Base-by-base conservation (phyloP, 2,797 vertebrate genomes). In the Pyrocephalus nanus region DNA sequence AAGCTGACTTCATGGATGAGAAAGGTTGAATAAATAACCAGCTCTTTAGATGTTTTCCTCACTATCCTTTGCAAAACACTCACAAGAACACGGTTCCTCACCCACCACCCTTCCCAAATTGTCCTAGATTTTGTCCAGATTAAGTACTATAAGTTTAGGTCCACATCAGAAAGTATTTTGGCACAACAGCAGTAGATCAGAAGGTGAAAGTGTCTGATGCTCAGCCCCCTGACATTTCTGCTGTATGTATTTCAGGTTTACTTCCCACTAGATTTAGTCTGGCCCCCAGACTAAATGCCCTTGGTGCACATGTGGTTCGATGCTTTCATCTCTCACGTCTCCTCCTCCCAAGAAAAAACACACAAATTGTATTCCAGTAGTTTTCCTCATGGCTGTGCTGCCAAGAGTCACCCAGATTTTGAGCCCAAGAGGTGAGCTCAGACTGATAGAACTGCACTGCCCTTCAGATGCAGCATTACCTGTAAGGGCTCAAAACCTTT, bases 1-100 rank as follows among this genome's bases (percentile, higher is more conserved):
- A 86, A 79, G 17, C 57, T 72, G 73, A 73, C 7, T 1, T 88
- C 40, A 32, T 36, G 12, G 10, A 70, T 30, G 38, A 90, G 48
- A 86, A 76, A 84, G 45, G 25, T 5, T 72, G 85, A 86, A 93
- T 91, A 74, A 92, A 90, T 58, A 80, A 72, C 36, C 58, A 92
- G 19, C 38, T 85, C 77, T 91, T 95, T 34, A 66, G 47, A 34
- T 21, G 48, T 51, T 96, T 79, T 85, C 51, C 54, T 80, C 47
- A 25, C n/a, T 55, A 36, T 8, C 23, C 13, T 79, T 71, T 64
- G 23, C 27, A 86, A 71, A 87, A 86, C 43, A 26, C 34, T 48
- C 38, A 48, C 0, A 55, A 55, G 16, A 78, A 71, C 0, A 0
- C 6, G 10, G 3, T 15, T 72, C 40, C 47, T 84, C 75, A 60